phyloP scores from a whole-genome alignment of 2,888 invertebrate species.

The Cyclophora punctaria region DNA sequence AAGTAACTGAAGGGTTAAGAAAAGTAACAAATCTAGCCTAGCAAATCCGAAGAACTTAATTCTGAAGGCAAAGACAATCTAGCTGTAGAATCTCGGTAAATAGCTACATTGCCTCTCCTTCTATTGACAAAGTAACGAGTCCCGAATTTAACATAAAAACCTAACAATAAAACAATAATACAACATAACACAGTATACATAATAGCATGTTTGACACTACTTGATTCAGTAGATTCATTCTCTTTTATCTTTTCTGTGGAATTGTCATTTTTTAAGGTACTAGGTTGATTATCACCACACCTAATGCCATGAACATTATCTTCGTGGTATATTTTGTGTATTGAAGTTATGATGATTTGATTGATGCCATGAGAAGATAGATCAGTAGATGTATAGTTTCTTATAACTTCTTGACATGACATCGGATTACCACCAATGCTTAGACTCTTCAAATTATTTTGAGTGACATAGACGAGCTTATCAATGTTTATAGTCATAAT shows the following conservation, averaged over 20 bases:
- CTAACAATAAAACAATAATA: conserved; percentile 22
- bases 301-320: conserved; percentile 62
- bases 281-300: conserved; percentile 39
- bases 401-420: conserved; percentile 52
- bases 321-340: conserved; percentile 57
- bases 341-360: conserved; percentile 48
- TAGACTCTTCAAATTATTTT: conserved; percentile 37
- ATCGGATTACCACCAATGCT: conserved; percentile 62
- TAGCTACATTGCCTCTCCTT: conserved; percentile 6
- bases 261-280: conserved; percentile 7
- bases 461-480: conserved; percentile 34
- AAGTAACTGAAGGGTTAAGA: not conserved
- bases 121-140: not conserved
- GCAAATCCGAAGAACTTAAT: conserved; percentile 29
- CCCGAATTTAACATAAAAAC: no score
- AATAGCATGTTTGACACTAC: conserved; percentile 9
- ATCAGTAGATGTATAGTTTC: conserved; percentile 26
- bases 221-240: conserved; percentile 7
- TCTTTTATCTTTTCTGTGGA: not conserved
- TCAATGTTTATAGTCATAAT: conserved; percentile 51
- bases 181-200: conserved; percentile 23
- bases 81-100: conserved; percentile 27
- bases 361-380: conserved; percentile 21
- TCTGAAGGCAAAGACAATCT: conserved; percentile 37
- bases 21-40: not conserved